Evolutionary conservation across 2,113 vertebrate species (phyloP).

Genomic region (Blennius ocellaris): DNA sequence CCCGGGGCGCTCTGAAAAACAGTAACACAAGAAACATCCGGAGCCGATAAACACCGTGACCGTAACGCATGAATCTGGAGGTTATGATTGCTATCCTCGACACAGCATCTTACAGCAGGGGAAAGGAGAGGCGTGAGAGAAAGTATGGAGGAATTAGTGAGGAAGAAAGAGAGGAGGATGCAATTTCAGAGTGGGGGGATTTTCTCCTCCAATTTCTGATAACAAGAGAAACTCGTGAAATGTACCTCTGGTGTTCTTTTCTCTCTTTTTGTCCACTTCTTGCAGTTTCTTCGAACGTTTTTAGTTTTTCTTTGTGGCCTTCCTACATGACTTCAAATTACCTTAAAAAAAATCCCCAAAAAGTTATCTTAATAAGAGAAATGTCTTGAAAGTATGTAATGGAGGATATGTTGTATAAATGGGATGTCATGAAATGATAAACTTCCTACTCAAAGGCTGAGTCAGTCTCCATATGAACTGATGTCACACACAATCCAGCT

Average conservation of each 20-base stretch:
- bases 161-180: constrained; percentile 23
- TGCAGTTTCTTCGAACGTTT: not conserved
- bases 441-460: no score
- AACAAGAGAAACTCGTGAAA: constrained; percentile 20
- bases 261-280: not conserved
- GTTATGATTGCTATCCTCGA: constrained; percentile 56
- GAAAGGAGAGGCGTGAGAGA: constrained; percentile 55
- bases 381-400: no score
- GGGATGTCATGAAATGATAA: no score
- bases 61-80: constrained; percentile 45
- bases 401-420: no score
- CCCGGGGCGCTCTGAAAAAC: constrained; percentile 28
- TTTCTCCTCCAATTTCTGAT: constrained; percentile 41
- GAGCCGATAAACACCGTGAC: constrained; percentile 50
- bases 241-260: not conserved
- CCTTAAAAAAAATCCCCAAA: no score
- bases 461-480: no score
- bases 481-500: no score
- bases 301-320: no score
- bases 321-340: no score
- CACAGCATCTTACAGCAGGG: constrained; percentile 34
- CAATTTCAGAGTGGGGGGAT: constrained; percentile 36
- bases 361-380: no score
- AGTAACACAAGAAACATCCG: constrained; percentile 64
- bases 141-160: not conserved